phyloP scores from a whole-genome alignment of 2,888 invertebrate species.

The Catotricha subobsoleta region DNA sequence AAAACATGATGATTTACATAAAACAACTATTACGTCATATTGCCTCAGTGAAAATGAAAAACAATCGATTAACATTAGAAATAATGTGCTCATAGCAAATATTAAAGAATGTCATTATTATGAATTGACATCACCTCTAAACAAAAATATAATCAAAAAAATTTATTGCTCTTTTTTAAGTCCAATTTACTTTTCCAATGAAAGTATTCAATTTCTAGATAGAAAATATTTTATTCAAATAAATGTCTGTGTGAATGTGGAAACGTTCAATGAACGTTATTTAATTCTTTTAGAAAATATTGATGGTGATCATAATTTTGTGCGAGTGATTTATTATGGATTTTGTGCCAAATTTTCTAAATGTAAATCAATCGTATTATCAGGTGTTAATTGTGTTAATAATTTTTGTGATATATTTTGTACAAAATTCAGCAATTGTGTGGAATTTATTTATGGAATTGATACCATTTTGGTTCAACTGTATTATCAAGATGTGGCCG shows the following conservation, averaged over 20 bases:
- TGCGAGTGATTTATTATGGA: not conserved
- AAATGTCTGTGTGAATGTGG: not conserved
- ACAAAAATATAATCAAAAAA: slow-evolving; percentile 9
- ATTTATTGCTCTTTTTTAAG: slow-evolving; percentile 10
- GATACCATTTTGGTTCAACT: too few species aligned
- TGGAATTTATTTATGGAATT: slow-evolving; percentile 12
- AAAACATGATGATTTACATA: slow-evolving; percentile 1
- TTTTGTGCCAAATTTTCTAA: slow-evolving; percentile 3
- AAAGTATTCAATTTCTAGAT: slow-evolving; percentile 11
- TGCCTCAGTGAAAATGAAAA: slow-evolving; percentile 13
- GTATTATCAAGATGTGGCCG: too few species aligned
- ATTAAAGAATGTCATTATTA: not conserved
- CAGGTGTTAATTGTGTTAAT: slow-evolving; percentile 1
- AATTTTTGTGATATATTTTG: slow-evolving; percentile 9
- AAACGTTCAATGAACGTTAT: not conserved
- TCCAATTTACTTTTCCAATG: slow-evolving; percentile 9
- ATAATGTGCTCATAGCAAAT: not conserved
- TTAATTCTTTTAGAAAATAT: not conserved
- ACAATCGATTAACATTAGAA: not conserved
- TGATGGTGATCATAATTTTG: not conserved
- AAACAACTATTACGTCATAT: slow-evolving; percentile 9
- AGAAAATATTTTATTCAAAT: slow-evolving; percentile 11
- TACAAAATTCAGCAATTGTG: slow-evolving; percentile 7
- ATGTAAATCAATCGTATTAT: not conserved
- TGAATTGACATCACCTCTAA: not conserved